These are phyloP conservation scores for Muraenolepis orangiensis DNA, from an alignment of 2,797 vertebrate species.

Conservation along the genomic window DNA sequence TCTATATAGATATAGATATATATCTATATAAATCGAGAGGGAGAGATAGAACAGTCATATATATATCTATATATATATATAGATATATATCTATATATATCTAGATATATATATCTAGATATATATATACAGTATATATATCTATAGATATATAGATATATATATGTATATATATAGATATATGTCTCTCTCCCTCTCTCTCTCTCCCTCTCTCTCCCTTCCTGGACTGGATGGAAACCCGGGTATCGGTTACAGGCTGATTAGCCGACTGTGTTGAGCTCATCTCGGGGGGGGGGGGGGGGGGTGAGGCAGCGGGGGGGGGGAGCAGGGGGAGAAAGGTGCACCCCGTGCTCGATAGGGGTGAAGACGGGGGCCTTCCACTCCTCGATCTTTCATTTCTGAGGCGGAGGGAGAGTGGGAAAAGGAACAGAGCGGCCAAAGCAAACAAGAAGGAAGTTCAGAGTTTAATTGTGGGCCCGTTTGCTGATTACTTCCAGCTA, in stretches of 20 bases:
- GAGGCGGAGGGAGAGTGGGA: constrained; percentile 17
- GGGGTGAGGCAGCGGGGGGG: neutral
- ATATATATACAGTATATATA: too few relatives aligned
- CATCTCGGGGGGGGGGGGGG: constrained; percentile 22
- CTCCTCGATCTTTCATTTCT: neutral
- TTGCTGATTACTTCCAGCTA: constrained; percentile 71
- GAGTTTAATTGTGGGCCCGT: constrained; percentile 64
- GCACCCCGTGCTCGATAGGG: constrained; percentile 15
- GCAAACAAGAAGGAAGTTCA: constrained; percentile 72
- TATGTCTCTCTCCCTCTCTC: neutral
- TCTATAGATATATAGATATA: too few relatives aligned
- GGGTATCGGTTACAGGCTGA: constrained; percentile 29
- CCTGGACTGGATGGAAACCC: constrained; percentile 22
- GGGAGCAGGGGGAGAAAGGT: constrained; percentile 6
- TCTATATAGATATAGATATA: too few relatives aligned
- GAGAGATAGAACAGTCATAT: too few relatives aligned
- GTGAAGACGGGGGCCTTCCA: constrained; percentile 19
- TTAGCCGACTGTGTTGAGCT: constrained; percentile 38
- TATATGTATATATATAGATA: too few relatives aligned
- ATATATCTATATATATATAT: too few relatives aligned
- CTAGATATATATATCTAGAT: too few relatives aligned
- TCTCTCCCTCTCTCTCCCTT: neutral
- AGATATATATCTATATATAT: too few relatives aligned
- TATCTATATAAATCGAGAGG: too few relatives aligned
- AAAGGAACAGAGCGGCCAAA: constrained; percentile 70